Conservation (phyloP, 2,113 vertebrate species). For the Hippocampus abdominalis region DNA sequence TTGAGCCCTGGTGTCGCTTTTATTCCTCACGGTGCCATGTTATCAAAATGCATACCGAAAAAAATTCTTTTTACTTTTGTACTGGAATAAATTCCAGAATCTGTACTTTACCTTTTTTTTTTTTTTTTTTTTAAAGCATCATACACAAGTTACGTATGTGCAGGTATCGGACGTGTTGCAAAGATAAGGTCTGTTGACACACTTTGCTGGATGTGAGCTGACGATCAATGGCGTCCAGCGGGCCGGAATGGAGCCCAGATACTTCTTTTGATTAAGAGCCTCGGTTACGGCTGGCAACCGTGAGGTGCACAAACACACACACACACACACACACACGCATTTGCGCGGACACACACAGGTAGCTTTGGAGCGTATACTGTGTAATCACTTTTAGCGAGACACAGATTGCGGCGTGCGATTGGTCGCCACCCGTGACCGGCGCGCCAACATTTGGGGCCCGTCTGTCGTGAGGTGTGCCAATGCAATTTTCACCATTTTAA, state of each 20-base stretch:
- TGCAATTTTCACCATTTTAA: constrained; percentile 53
- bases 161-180: neutral
- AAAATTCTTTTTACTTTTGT: neutral
- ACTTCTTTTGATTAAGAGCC: constrained; percentile 67
- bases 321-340: neutral
- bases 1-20: no score
- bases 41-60: neutral
- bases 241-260: constrained; percentile 61
- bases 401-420: constrained; percentile 55
- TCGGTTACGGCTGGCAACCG: constrained; percentile 47
- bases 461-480: constrained; percentile 40
- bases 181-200: neutral
- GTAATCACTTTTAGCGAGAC: constrained; percentile 49
- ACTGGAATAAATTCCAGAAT: neutral
- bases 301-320: constrained; percentile 13
- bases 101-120: neutral
- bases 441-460: constrained; percentile 25
- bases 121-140: neutral
- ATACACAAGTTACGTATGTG: neutral
- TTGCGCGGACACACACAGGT: neutral
- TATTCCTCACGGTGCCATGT: neutral
- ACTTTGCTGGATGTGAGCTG: constrained; percentile 20
- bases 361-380: constrained; percentile 38
- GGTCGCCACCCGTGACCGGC: constrained; percentile 49
- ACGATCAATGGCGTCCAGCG: constrained; percentile 59